Conservation (phyloP, 1,140 invertebrate species). For the Cotesia vestalis region DNA sequence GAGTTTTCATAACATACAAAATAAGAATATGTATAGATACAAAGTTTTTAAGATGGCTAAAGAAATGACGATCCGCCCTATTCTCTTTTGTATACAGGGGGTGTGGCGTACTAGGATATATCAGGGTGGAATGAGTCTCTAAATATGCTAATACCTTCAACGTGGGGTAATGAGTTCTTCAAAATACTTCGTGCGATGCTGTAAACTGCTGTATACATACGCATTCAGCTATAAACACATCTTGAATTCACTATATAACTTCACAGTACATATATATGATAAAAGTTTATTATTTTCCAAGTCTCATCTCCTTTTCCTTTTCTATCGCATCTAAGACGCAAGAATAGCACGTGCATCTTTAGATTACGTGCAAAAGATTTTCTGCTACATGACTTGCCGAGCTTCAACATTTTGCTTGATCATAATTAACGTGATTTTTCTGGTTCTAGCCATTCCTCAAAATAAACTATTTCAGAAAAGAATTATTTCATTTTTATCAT, state of each 20-base stretch:
- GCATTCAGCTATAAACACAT: conserved; percentile 64
- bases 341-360: too few relatives aligned
- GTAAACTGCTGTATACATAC: conserved; percentile 58
- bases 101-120: conserved; percentile 33
- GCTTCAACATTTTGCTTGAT: too few relatives aligned
- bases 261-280: conserved; percentile 49
- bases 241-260: conserved; percentile 42
- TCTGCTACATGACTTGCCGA: too few relatives aligned
- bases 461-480: too few relatives aligned
- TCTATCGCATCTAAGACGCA: too few relatives aligned
- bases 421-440: too few relatives aligned
- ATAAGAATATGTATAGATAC: conserved; percentile 13
- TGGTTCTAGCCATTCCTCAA: too few relatives aligned
- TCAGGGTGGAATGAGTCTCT: conserved; percentile 52
- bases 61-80: conserved; percentile 17
- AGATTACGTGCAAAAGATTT: too few relatives aligned
- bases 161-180: conserved; percentile 63
- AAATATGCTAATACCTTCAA: conserved; percentile 64
- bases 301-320: too few relatives aligned
- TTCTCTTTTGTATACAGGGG: conserved; percentile 17
- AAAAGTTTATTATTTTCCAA: not conserved
- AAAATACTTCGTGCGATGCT: conserved; percentile 47
- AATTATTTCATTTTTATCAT: too few relatives aligned
- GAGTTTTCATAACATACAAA: conserved; percentile 2
- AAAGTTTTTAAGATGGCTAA: conserved; percentile 22